phyloP scores from a whole-genome alignment of 2,797 vertebrate species.

The Gobionotothen gibberifrons region DNA sequence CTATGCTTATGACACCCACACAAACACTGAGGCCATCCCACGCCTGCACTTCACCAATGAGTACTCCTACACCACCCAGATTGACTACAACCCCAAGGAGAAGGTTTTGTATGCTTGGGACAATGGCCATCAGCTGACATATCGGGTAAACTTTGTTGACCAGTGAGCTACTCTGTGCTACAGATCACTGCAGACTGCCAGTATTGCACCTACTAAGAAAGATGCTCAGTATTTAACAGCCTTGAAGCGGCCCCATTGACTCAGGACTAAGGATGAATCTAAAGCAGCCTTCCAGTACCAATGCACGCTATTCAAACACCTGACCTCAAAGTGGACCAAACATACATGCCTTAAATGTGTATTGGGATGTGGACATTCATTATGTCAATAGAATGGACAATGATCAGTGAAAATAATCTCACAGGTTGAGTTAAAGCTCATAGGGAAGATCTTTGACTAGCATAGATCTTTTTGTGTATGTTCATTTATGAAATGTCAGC shows the following conservation, averaged over 20 bases:
- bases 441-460: constrained; percentile 6
- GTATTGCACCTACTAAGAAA: constrained; percentile 28
- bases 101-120: constrained; percentile 96
- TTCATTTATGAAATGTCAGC: constrained; percentile 52
- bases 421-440: constrained; percentile 58
- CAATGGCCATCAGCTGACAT: constrained; percentile 96
- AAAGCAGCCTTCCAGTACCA: constrained; percentile 52
- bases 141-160: constrained; percentile 89
- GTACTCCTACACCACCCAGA: constrained; percentile 93
- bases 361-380: constrained; percentile 34
- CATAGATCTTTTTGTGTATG: constrained; percentile 20
- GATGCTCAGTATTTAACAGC: constrained; percentile 55
- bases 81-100: constrained; percentile 98
- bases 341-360: constrained; percentile 45
- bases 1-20: constrained; percentile 97
- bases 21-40: constrained; percentile 90
- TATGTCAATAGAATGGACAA: constrained; percentile 34
- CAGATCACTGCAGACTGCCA: constrained; percentile 33
- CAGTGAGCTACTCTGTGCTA: constrained; percentile 80
- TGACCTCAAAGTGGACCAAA: constrained; percentile 60
- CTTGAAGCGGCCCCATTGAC: constrained; percentile 58
- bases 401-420: constrained; percentile 47
- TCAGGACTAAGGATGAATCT: constrained; percentile 53
- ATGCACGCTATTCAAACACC: constrained; percentile 58
- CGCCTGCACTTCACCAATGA: constrained; percentile 92